Conservation (phyloP, 2,797 vertebrate species). For the Sebastes iracundus region DNA sequence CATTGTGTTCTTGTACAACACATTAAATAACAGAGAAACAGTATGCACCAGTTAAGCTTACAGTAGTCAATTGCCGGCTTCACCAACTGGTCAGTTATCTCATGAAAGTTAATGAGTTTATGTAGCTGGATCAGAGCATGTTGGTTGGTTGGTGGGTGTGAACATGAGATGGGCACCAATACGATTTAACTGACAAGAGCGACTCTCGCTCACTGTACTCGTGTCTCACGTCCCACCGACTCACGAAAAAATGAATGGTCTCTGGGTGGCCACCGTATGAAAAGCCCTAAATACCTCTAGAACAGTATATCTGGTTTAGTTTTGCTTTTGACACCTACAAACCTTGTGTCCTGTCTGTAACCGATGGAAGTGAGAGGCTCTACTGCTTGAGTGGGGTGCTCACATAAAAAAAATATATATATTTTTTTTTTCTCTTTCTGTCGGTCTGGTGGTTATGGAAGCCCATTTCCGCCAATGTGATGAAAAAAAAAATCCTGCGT, state of each 20-base stretch:
- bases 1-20: background rate
- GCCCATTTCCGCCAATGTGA: background rate
- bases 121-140: background rate
- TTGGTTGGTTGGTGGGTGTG: background rate
- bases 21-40: background rate
- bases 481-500: background rate
- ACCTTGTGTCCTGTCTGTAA: conserved; percentile 4
- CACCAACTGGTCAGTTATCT: background rate
- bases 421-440: background rate
- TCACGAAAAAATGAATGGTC: background rate
- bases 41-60: no score
- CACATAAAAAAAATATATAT: background rate
- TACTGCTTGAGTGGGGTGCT: background rate
- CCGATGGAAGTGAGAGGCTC: conserved; percentile 2
- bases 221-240: background rate
- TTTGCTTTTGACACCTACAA: conserved; percentile 2
- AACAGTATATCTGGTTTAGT: background rate
- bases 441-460: background rate
- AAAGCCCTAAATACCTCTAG: conserved; percentile 40
- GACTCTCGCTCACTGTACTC: conserved; percentile 10
- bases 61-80: background rate
- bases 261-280: background rate
- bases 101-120: background rate
- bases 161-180: background rate
- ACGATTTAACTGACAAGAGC: conserved; percentile 8